Evolutionary conservation across 2,888 invertebrate genomes (phyloP).

Genomic region (Apoderus coryli): DNA sequence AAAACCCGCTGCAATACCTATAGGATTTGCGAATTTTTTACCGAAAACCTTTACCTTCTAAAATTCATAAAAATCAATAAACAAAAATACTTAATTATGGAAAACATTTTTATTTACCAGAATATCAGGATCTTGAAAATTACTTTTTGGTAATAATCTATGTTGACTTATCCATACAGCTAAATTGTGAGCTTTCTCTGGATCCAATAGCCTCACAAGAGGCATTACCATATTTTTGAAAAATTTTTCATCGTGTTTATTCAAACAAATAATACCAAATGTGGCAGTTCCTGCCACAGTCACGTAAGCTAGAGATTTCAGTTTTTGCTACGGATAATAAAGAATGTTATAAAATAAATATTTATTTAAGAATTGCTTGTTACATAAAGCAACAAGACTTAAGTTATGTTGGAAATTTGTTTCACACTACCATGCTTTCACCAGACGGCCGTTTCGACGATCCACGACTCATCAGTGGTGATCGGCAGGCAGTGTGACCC

Average conservation of each 20-base stretch:
- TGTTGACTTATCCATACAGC: constrained; percentile 66
- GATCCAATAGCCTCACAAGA: constrained; percentile 48
- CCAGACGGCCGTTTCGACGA: too few species aligned
- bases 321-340: constrained; percentile 52
- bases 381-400: too few species aligned
- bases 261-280: constrained; percentile 53
- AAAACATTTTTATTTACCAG: constrained; percentile 38
- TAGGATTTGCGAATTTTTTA: constrained; percentile 65
- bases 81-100: constrained; percentile 10
- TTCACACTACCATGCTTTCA: too few species aligned
- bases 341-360: constrained; percentile 17
- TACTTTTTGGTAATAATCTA: constrained; percentile 50
- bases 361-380: too few species aligned
- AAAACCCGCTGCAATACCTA: constrained; percentile 98
- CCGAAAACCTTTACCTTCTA: constrained; percentile 60
- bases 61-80: constrained; percentile 16
- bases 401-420: too few species aligned
- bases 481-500: too few species aligned
- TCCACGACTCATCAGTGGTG: too few species aligned
- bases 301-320: constrained; percentile 50
- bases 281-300: constrained; percentile 48
- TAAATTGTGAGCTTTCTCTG: constrained; percentile 71
- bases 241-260: constrained; percentile 64
- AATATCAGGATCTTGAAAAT: constrained; percentile 42
- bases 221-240: constrained; percentile 64